Evolutionary conservation across 2,888 invertebrate species (phyloP), one percentile per base, ranked within the genome.

Genomic region (Epistrophe eligans): DNA sequence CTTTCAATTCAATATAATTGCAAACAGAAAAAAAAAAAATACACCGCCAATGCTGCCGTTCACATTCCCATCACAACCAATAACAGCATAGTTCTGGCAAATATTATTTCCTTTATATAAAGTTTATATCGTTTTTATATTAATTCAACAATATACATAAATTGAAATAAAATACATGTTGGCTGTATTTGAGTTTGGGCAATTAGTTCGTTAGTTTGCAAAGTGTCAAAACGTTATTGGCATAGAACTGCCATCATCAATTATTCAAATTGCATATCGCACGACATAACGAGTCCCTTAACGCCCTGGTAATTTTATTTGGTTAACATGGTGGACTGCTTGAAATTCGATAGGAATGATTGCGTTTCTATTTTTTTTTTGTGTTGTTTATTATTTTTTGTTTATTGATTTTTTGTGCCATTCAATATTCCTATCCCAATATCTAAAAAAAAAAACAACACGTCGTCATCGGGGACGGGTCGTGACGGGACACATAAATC

Each of bases 171-270:
- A 70, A 52, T 9, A 60, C 28, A 52, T 55, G n/a, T 19, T 38
- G 24, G 5, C 19, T 6, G 7, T 57, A 28, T 72, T 55, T 45
- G 55, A 55, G 52, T 64, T 72, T 55, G 6, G 62, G 43, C 62
- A 72, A 79, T 79, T 72, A 62, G 50, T 45, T 19, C 28, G 48
- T 48, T 50, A 60, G 73, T 70, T 70, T 70, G 70, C 70, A 55
- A 73, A 60, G 73, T 60, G 58, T 50, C 73, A 58, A 50, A 32
- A 15, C 19, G 60, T 73, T 60, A 73, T 50, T 73, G 73, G 45
- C 57, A 62, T 62, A 24, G 62, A 62, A 62, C 24, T 40, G 60
- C 40, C 19, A 48, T 77, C 58, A 77, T 77, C 58, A 77, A 70
- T 70, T 50, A 45, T 70, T 77, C 70, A 70, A 70, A 79, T 71